phyloP scores from a whole-genome alignment of 1,140 invertebrate species.

The Drosophila baimaii region DNA sequence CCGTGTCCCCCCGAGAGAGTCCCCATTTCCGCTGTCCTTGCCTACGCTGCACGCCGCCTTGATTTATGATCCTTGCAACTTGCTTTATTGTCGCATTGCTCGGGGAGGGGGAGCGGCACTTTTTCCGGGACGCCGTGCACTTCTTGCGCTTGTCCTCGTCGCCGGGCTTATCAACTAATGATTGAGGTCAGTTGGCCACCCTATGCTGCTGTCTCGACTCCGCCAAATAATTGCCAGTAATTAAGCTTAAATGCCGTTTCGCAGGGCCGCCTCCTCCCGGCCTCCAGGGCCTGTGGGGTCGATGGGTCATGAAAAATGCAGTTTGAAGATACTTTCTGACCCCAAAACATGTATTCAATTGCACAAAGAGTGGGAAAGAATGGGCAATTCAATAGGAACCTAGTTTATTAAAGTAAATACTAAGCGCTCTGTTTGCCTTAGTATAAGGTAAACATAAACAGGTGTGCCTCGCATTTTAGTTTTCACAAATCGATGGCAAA shows the following conservation, averaged over 20 bases:
- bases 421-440: not conserved
- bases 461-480: slow-evolving; percentile 8
- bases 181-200: slow-evolving; percentile 71
- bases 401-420: slow-evolving; percentile 22
- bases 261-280: slow-evolving; percentile 3
- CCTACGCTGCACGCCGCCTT: slow-evolving; percentile 53
- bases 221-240: slow-evolving; percentile 69
- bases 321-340: slow-evolving; percentile 55
- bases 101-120: slow-evolving; percentile 29
- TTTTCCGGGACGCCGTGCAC: slow-evolving; percentile 35
- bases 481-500: slow-evolving; percentile 16
- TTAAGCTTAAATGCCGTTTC: slow-evolving; percentile 64
- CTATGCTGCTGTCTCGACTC: slow-evolving; percentile 26
- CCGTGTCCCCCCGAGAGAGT: slow-evolving; percentile 39
- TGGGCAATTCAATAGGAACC: not conserved
- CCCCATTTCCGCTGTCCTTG: slow-evolving; percentile 36
- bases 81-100: slow-evolving; percentile 64
- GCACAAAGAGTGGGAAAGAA: not conserved
- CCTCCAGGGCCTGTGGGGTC: not conserved
- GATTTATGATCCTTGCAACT: slow-evolving; percentile 68
- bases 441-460: not conserved
- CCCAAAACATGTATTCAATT: slow-evolving; percentile 12
- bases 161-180: slow-evolving; percentile 73
- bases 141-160: slow-evolving; percentile 49
- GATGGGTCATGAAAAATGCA: slow-evolving; percentile 64